Conservation (phyloP, 1,140 invertebrate species). For the Lucilia sericata region DNA sequence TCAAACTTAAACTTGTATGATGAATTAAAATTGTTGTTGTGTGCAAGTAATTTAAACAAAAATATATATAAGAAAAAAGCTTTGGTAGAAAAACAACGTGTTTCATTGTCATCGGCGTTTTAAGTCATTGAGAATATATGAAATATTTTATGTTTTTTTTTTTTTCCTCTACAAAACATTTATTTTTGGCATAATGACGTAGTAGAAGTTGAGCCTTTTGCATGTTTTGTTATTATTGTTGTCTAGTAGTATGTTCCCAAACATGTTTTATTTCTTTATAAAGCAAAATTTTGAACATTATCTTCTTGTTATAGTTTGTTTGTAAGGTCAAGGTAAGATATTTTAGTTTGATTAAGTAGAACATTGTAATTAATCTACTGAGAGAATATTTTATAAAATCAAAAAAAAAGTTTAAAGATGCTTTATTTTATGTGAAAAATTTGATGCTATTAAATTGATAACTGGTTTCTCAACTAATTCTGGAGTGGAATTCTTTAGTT, state of each 20-base stretch:
- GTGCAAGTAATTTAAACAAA: not conserved
- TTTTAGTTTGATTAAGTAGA: not conserved
- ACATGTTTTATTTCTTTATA: not conserved
- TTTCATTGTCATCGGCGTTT: slow-evolving; percentile 8
- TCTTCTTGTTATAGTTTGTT: not conserved
- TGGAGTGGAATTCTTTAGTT: too few relatives aligned
- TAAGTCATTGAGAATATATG: not conserved
- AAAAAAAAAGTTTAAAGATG: too few relatives aligned
- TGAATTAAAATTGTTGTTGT: not conserved
- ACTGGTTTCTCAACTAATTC: too few relatives aligned
- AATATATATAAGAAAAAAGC: not conserved
- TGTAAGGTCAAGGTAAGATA: slow-evolving; percentile 1
- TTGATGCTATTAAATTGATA: too few relatives aligned
- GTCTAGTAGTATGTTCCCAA: slow-evolving; percentile 16
- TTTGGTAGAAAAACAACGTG: not conserved
- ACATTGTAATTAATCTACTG: too few relatives aligned
- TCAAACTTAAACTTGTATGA: not conserved
- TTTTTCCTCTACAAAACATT: not conserved
- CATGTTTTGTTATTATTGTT: not conserved
- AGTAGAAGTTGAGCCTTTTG: not conserved
- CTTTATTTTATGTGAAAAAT: too few relatives aligned
- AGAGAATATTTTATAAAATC: too few relatives aligned
- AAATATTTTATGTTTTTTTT: not conserved
- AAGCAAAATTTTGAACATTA: not conserved
- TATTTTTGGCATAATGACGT: slow-evolving; percentile 26